A percentile compares a stretch with the other conserved stretches of the same genome.
phyloP scores from a whole-genome alignment of 2,888 invertebrate species.

The Xestia ashworthii region DNA sequence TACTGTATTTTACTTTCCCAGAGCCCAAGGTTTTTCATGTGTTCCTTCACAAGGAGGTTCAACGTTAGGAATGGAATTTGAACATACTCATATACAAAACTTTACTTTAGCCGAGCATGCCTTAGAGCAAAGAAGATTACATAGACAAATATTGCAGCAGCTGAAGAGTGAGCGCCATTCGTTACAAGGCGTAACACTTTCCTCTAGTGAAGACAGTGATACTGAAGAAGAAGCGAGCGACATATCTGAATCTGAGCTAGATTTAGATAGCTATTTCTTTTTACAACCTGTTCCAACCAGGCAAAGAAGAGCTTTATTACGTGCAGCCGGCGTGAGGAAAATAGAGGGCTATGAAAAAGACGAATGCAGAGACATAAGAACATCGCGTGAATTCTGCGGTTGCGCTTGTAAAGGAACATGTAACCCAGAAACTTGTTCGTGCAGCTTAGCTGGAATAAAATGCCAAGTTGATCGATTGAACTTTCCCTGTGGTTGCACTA shows the following conservation, averaged over 20 bases:
- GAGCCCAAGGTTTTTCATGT: constrained; percentile 97
- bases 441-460: constrained; percentile 98
- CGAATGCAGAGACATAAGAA: constrained; percentile 97
- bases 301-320: constrained; percentile 96
- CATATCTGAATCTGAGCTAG: constrained; percentile 95
- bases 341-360: constrained; percentile 98
- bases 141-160: constrained; percentile 95
- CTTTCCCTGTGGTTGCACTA: constrained; percentile 99
- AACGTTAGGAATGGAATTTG: constrained; percentile 98
- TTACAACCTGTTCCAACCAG: constrained; percentile 97
- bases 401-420: constrained; percentile 98
- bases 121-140: constrained; percentile 96
- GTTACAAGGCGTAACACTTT: constrained; percentile 88
- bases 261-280: constrained; percentile 97
- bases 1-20: constrained; percentile 98
- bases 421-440: constrained; percentile 98
- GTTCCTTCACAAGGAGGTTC: constrained; percentile 97
- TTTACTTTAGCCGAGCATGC: constrained; percentile 97
- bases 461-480: constrained; percentile 99
- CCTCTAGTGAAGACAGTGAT: constrained; percentile 96
- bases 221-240: constrained; percentile 96
- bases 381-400: constrained; percentile 98
- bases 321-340: constrained; percentile 98
- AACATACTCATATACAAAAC: constrained; percentile 93
- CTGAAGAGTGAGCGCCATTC: constrained; percentile 93